phyloP scores from a whole-genome alignment of 1,140 invertebrate species.

The Leptestheria dahalacensis region DNA sequence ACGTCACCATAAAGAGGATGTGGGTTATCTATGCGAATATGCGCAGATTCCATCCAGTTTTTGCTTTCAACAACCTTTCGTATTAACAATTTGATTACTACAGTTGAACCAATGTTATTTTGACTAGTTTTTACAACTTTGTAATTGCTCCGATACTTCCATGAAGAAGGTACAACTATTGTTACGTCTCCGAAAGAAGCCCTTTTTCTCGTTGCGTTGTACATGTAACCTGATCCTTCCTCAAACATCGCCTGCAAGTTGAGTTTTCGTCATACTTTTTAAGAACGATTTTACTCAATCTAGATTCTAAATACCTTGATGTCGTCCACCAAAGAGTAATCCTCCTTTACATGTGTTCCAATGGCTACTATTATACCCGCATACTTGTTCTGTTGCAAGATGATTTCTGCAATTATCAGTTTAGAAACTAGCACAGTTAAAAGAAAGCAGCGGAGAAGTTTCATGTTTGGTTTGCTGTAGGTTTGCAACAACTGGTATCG shows the following conservation, averaged over 20 bases:
- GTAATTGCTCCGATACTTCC: neutral
- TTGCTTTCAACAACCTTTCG: no score
- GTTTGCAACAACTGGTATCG: no score
- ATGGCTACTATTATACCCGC: neutral
- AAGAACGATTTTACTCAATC: no score
- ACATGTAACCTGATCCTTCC: neutral
- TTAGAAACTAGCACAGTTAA: no score
- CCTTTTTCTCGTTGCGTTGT: neutral
- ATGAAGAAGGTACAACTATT: neutral
- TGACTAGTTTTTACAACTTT: neutral
- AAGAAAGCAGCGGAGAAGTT: no score
- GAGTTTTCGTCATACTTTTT: no score
- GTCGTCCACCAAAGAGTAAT: neutral
- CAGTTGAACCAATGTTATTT: neutral
- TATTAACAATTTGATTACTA: no score
- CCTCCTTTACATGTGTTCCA: neutral
- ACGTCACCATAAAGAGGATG: constrained; percentile 17
- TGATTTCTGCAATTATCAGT: neutral
- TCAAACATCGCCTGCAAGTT: neutral
- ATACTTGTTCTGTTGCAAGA: neutral
- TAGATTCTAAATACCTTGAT: no score
- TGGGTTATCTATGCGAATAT: constrained; percentile 3
- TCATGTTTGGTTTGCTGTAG: no score
- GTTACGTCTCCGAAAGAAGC: neutral
- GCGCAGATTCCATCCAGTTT: constrained; percentile 5